These are phyloP conservation scores for Tipula helvola DNA, from an alignment of 2,888 invertebrate genomes.

Conservation along the genomic window DNA sequence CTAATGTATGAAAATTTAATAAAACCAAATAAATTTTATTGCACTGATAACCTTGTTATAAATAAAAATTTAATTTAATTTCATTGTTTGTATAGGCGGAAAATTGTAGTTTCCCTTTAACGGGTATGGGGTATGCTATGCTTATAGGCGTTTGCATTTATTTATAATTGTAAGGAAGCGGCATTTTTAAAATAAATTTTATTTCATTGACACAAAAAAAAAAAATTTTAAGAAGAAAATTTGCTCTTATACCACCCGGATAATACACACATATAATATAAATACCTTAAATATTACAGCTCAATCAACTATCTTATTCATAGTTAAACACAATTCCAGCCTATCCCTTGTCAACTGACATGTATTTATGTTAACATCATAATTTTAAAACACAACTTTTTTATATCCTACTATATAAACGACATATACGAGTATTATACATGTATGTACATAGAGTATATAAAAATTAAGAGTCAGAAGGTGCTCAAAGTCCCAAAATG, in stretches of 20 bases:
- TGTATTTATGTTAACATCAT: conserved; percentile 10
- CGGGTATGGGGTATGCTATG: neutral
- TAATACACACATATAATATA: neutral
- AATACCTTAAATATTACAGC: neutral
- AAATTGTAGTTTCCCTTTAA: neutral
- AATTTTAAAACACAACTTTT: neutral
- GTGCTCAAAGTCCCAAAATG: conserved; percentile 6
- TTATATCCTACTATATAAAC: neutral
- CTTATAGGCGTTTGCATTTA: neutral
- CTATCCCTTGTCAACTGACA: conserved; percentile 8
- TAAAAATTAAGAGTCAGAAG: conserved; percentile 5
- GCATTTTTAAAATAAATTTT: neutral
- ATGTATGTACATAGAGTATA: neutral
- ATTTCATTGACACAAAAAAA: neutral
- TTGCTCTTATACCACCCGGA: conserved; percentile 6
- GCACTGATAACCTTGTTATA: neutral
- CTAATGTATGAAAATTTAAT: neutral
- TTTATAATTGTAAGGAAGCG: neutral
- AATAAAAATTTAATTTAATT: neutral
- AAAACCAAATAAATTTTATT: neutral
- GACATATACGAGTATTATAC: neutral
- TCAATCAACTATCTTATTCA: conserved; percentile 9
- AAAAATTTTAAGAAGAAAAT: neutral
- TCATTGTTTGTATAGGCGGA: neutral
- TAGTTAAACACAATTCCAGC: neutral